Evolutionary conservation across 2,113 vertebrate genomes (phyloP).

Genomic region (Pygoscelis antarcticus): DNA sequence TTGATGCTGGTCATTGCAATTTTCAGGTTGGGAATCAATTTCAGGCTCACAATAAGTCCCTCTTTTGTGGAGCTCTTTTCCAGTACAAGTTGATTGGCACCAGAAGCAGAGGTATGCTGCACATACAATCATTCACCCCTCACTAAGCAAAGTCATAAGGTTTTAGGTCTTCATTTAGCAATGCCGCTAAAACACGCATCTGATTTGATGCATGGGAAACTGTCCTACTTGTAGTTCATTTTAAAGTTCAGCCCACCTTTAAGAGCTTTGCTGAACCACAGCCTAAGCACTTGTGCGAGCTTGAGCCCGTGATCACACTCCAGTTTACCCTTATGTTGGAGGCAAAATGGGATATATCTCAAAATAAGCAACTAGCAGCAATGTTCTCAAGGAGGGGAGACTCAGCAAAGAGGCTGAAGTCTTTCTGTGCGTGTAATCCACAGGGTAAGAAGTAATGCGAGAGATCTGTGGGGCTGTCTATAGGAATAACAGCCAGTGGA

Average conservation of each 20-base stretch:
- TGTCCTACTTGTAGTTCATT: not conserved
- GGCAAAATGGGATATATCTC: not conserved
- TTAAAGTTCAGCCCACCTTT: not conserved
- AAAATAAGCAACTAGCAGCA: not conserved
- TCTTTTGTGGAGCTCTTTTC: not conserved
- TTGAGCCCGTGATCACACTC: not conserved
- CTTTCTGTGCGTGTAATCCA: not conserved
- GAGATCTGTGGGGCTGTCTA: not conserved
- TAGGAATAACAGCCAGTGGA: not conserved
- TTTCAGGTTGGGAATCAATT: not conserved
- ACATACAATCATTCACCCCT: not conserved
- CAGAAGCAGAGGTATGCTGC: not conserved
- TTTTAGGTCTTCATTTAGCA: not conserved
- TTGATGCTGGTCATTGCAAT: not conserved
- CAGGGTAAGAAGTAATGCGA: not conserved
- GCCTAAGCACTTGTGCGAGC: fast-evolving
- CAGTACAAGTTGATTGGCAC: not conserved
- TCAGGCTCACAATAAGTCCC: not conserved
- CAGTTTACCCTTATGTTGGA: not conserved
- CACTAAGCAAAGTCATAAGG: not conserved
- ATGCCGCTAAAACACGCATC: not conserved
- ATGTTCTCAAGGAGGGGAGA: not conserved
- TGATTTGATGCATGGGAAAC: not conserved
- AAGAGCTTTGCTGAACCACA: not conserved
- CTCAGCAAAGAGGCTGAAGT: not conserved